Percentiles rank a stretch among this genome's conserved stretches.
phyloP scores from a whole-genome alignment of 2,797 vertebrate species.

The Xyrichtys novacula region DNA sequence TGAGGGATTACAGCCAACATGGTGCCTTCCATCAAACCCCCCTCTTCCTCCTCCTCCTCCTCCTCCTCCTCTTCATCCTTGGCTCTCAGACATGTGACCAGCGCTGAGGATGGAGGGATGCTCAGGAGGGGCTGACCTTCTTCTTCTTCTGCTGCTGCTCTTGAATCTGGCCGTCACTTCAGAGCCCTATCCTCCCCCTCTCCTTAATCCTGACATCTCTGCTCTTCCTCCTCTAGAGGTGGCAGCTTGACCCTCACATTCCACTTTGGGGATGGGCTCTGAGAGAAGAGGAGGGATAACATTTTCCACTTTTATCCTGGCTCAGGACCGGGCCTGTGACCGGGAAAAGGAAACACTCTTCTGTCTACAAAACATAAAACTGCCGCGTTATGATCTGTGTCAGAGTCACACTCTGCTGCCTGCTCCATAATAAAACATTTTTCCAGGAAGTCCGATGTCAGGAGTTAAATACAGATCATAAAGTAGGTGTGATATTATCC shows the following conservation, averaged over 20 bases:
- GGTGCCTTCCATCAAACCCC: constrained; percentile 21
- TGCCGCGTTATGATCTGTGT: constrained; percentile 1
- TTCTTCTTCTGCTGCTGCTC: constrained; percentile 10
- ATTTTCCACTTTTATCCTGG: constrained; percentile 13
- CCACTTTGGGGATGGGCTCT: constrained; percentile 34
- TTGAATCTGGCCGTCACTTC: background rate
- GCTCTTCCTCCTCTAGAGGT: constrained; percentile 3
- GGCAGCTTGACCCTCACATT: constrained; percentile 25
- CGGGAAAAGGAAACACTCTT: constrained; percentile 3
- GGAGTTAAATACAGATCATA: background rate
- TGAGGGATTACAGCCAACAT: constrained; percentile 51
- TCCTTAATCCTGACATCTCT: constrained; percentile 1
- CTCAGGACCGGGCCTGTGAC: background rate
- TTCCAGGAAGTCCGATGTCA: background rate
- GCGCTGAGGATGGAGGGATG: constrained; percentile 10
- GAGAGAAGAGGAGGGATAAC: background rate
- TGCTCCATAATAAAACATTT: background rate
- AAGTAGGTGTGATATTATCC: background rate
- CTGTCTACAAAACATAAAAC: constrained; percentile 1
- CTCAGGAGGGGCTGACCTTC: constrained; percentile 5
- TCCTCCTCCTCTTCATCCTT: background rate
- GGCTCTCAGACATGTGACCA: constrained; percentile 17
- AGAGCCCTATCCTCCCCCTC: background rate
- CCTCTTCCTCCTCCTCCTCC: constrained; percentile 1
- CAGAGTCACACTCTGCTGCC: constrained; percentile 1